phyloP scores from a whole-genome alignment of 2,113 vertebrate genomes.

The Hydrolagus affinis region DNA sequence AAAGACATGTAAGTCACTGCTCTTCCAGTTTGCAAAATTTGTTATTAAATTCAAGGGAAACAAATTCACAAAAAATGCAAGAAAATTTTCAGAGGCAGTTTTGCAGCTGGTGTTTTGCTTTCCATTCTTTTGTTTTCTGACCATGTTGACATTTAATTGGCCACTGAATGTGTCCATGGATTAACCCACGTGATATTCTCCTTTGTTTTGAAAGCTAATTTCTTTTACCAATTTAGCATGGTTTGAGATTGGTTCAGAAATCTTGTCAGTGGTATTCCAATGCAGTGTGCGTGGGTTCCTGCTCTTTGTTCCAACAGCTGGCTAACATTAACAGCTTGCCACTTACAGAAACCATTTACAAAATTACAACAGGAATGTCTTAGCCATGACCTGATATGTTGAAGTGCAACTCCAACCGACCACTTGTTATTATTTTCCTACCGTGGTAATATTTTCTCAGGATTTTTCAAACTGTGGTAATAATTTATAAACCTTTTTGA shows the following conservation, averaged over 20 bases:
- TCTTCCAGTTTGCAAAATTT: too few relatives aligned
- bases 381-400: not conserved
- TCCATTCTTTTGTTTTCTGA: too few relatives aligned
- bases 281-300: not conserved
- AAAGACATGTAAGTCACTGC: too few relatives aligned
- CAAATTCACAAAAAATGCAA: too few relatives aligned
- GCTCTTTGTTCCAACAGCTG: not conserved
- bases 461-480: not conserved
- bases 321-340: not conserved
- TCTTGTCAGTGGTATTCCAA: not conserved
- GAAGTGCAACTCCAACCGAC: not conserved
- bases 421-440: not conserved
- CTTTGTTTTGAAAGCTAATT: not conserved
- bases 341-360: not conserved
- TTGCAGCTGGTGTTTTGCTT: too few relatives aligned
- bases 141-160: not conserved
- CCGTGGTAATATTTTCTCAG: not conserved
- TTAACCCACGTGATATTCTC: not conserved
- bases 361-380: not conserved
- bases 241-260: not conserved
- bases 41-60: too few relatives aligned
- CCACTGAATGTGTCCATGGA: too few relatives aligned
- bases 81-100: too few relatives aligned
- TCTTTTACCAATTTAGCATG: too few relatives aligned
- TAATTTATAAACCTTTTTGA: too few relatives aligned